Evolutionary conservation across 2,888 invertebrate species (phyloP).

Genomic region (Drosophila melanocephala): DNA sequence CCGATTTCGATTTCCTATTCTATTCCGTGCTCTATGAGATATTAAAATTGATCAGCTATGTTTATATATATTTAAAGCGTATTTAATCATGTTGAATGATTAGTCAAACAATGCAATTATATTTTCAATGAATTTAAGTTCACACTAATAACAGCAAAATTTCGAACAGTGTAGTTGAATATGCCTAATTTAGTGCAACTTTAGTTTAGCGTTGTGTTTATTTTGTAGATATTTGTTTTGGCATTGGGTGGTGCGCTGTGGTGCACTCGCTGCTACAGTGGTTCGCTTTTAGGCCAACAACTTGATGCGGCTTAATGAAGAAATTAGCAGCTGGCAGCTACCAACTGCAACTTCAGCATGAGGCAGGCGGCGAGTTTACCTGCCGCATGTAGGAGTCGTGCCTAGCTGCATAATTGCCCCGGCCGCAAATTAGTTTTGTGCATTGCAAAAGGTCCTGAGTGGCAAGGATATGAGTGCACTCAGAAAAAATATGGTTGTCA

Average conservation of each 20-base stretch:
- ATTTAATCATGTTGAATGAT: background rate
- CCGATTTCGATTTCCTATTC: too few relatives aligned
- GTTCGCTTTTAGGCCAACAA: conserved; percentile 22
- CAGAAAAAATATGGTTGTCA: background rate
- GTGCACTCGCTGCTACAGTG: background rate
- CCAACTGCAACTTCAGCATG: conserved; percentile 17
- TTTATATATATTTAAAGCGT: background rate
- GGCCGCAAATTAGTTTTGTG: conserved; percentile 82
- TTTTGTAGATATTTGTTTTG: background rate
- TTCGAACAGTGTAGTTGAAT: background rate
- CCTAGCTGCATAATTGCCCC: conserved; percentile 73
- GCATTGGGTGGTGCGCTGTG: background rate
- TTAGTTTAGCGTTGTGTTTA: background rate
- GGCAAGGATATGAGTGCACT: conserved; percentile 21
- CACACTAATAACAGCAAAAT: background rate
- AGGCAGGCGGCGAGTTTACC: background rate
- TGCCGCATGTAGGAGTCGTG: conserved; percentile 1
- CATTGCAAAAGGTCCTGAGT: conserved; percentile 30
- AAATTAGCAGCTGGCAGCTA: conserved; percentile 54
- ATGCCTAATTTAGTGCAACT: background rate
- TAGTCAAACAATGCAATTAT: too few relatives aligned
- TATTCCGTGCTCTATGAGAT: background rate
- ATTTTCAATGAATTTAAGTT: background rate
- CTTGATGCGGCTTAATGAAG: conserved; percentile 51
- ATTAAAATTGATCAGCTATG: background rate